Percentiles rank a stretch among this genome's conserved stretches.
Conservation (phyloP, 2,888 invertebrate species). For the Ethmia dodecea region DNA sequence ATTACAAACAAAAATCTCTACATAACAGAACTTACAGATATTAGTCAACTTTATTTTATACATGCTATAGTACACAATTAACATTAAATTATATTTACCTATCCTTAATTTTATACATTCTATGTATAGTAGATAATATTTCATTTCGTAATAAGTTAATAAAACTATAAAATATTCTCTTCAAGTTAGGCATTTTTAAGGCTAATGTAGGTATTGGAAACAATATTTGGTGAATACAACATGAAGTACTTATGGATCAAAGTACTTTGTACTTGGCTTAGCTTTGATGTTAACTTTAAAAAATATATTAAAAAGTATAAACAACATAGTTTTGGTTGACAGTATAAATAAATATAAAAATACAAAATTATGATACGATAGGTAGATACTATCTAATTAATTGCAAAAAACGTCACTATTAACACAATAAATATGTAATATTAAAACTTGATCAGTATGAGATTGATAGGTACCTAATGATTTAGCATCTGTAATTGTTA, state of each 20-base stretch:
- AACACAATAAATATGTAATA: no score
- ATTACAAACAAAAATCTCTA: slow-evolving; percentile 78
- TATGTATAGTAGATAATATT: slow-evolving; percentile 73
- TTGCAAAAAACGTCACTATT: no score
- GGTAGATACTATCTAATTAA: no score
- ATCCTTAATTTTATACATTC: slow-evolving; percentile 69
- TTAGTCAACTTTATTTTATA: slow-evolving; percentile 77
- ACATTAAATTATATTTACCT: slow-evolving; percentile 71
- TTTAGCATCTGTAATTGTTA: no score
- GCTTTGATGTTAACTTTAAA: no score
- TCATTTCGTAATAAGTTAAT: slow-evolving; percentile 76
- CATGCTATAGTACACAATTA: slow-evolving; percentile 74
- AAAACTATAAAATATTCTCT: slow-evolving; percentile 76
- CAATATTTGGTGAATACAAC: slow-evolving; percentile 72
- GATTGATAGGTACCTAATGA: no score
- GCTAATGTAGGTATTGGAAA: slow-evolving; percentile 73
- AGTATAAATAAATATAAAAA: no score
- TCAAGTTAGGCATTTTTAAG: slow-evolving; percentile 74
- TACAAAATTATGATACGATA: no score
- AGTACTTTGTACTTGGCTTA: slow-evolving; percentile 74
- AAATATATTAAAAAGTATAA: no score
- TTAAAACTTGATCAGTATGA: no score
- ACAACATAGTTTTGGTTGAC: no score
- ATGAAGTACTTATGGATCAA: slow-evolving; percentile 51
- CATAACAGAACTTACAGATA: slow-evolving; percentile 77